Evolutionary conservation across 2,888 invertebrate species (phyloP), one percentile per base, ranked within the genome.

Genomic region (Fragum whitleyi): DNA sequence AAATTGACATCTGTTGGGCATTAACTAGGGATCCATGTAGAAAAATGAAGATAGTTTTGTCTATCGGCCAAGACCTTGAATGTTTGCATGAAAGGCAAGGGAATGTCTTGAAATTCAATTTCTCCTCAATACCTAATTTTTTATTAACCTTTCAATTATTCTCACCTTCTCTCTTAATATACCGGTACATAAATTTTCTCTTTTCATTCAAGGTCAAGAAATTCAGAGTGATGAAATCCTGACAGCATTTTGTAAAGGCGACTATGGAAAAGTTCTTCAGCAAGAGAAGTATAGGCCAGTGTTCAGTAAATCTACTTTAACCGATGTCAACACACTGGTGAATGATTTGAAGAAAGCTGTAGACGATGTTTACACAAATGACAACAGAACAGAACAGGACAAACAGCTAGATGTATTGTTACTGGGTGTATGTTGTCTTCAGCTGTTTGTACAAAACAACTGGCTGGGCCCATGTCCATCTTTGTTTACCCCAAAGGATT

Each of bases 381-480:
- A 61, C 1, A 42, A 42, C 16, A 26, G 36, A 23, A 39, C 19
- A 42, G 61, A 61, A 28, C 19, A 9, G 28, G 19, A 53, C 88
- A 92, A 91, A 67, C 88, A 90, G 59, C 65, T 92, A 67, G 84
- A 88, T 2, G 93, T 96, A 85, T 92, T 96, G 19, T 92, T 94
- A 70, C 93, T 96, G 71, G 96, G 96, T 1, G 95, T 97, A 23
- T 95, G 96, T 51, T 95, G 96, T 86, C 94, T 97, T 36, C 94
- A 96, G 69, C 95, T 95, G 32, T 98, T 97, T 94, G 95, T 97
- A 73, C 96, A 97, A 93, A 95, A 95, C 72, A 98, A 98, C 94
- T 98, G 97, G 95, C 96, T 96, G 69, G 97, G 97, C 0, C 97
- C 97, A 3, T 94, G 95, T 1, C 87, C 87, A n/a, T 65, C 81